A percentile compares a stretch with the other conserved stretches of the same genome.
These are phyloP conservation scores for Pseudomyrmex cubaensis DNA, from an alignment of 1,140 invertebrate species.

Conservation along the genomic window DNA sequence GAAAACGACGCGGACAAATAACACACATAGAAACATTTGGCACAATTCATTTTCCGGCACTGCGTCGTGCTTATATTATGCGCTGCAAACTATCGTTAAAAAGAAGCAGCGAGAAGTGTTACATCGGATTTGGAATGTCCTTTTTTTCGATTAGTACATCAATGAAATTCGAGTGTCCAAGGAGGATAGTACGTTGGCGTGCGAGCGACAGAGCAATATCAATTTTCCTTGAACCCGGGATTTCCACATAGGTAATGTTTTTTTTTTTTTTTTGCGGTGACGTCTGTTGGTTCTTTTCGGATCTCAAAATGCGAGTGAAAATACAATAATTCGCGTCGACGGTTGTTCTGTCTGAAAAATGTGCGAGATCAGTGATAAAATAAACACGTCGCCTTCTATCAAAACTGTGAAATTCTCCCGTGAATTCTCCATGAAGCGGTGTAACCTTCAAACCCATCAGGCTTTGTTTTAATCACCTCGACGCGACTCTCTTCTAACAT, in stretches of 20 bases:
- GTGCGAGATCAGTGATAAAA: background rate
- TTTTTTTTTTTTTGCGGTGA: slow-evolving; percentile 31
- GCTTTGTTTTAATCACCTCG: background rate
- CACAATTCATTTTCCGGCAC: slow-evolving; percentile 4
- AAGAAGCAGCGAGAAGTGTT: slow-evolving; percentile 42
- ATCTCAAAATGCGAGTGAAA: slow-evolving; percentile 34
- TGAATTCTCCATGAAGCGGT: background rate
- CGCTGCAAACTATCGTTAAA: slow-evolving; percentile 59
- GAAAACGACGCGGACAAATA: background rate
- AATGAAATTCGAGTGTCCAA: slow-evolving; percentile 55
- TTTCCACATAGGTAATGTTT: slow-evolving; percentile 56
- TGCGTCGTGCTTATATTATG: slow-evolving; percentile 37
- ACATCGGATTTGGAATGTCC: slow-evolving; percentile 35
- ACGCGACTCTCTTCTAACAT: slow-evolving; percentile 5
- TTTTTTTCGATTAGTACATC: slow-evolving; percentile 24
- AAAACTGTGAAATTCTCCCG: background rate
- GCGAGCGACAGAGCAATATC: slow-evolving; percentile 45
- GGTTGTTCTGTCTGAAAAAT: background rate
- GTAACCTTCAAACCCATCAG: slow-evolving; percentile 59
- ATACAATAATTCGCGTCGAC: background rate
- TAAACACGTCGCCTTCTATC: background rate
- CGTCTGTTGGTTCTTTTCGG: slow-evolving; percentile 40
- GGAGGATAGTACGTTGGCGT: slow-evolving; percentile 20
- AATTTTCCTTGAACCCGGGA: background rate
- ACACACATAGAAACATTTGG: slow-evolving; percentile 32